Conservation (phyloP, 2,113 vertebrate genomes). For the Cottus gobio region DNA sequence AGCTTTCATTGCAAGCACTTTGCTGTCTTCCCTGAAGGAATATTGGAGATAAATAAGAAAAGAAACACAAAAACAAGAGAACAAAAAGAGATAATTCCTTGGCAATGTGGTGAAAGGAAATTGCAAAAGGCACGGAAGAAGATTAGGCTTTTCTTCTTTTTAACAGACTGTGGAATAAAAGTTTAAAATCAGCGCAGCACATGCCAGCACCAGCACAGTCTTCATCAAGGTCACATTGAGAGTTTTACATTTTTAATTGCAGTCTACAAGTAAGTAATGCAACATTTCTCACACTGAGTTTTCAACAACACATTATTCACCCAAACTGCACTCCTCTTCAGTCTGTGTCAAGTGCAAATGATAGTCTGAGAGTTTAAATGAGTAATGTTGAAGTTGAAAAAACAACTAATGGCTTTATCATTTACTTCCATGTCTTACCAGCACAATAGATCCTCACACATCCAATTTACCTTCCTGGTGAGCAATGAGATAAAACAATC, state of each 20-base stretch:
- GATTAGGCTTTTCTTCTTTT: constrained; percentile 44
- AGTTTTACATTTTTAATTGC: constrained; percentile 26
- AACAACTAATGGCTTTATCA: not conserved
- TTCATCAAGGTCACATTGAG: constrained; percentile 56
- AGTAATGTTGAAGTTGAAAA: constrained; percentile 4
- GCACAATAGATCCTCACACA: not conserved
- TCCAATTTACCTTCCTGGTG: not conserved
- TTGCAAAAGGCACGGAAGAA: constrained; percentile 36
- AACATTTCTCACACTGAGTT: constrained; percentile 10
- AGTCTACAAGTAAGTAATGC: constrained; percentile 28
- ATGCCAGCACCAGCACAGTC: not conserved
- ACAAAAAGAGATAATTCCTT: constrained; percentile 62
- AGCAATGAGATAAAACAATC: not conserved
- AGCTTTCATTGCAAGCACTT: constrained; percentile 54
- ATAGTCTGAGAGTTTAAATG: not conserved
- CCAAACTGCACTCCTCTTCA: not conserved
- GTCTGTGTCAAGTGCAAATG: constrained; percentile 13
- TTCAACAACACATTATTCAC: constrained; percentile 14
- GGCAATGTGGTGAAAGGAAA: constrained; percentile 46
- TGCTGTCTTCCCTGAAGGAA: constrained; percentile 56
- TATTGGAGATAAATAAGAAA: constrained; percentile 43
- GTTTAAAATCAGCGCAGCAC: not conserved
- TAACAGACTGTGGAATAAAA: constrained; percentile 31
- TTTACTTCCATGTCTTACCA: not conserved
- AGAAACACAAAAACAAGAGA: constrained; percentile 49